A percentile compares a stretch with the other conserved stretches of the same genome.
Evolutionary conservation across 2,113 vertebrate species (phyloP).

Genomic region (Lagenorhynchus albirostris): DNA sequence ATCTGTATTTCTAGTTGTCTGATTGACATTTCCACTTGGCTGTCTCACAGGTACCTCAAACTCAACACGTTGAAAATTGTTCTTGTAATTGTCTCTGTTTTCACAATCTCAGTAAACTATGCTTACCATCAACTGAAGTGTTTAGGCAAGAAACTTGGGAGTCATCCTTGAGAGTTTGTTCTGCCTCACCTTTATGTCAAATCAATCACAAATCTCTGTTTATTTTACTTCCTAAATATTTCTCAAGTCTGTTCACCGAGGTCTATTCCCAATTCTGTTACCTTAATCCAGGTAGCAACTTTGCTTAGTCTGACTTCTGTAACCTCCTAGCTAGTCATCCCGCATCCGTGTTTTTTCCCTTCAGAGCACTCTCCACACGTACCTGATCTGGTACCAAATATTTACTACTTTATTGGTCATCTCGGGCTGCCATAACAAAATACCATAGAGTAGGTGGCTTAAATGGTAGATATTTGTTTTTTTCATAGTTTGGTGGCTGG

Average conservation of each 20-base stretch:
- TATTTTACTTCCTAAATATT: constrained; percentile 28
- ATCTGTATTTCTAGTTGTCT: neutral
- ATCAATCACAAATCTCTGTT: neutral
- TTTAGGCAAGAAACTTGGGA: neutral
- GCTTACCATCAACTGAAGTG: neutral
- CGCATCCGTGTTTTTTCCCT: neutral
- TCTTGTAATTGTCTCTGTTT: neutral
- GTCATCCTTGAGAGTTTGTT: neutral
- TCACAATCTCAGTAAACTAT: neutral
- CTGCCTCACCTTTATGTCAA: neutral
- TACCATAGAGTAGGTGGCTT: neutral
- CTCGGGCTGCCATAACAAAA: neutral
- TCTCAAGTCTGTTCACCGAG: neutral
- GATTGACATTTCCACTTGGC: neutral
- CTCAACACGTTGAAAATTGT: neutral
- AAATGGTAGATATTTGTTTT: neutral
- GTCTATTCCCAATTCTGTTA: neutral
- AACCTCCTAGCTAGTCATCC: neutral
- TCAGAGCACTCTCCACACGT: neutral
- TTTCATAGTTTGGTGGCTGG: neutral
- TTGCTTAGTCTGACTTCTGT: neutral
- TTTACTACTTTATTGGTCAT: neutral
- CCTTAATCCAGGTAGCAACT: neutral
- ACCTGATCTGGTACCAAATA: neutral
- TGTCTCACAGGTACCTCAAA: neutral